phyloP scores from a whole-genome alignment of 2,797 vertebrate genomes.

The Molossus molossus region DNA sequence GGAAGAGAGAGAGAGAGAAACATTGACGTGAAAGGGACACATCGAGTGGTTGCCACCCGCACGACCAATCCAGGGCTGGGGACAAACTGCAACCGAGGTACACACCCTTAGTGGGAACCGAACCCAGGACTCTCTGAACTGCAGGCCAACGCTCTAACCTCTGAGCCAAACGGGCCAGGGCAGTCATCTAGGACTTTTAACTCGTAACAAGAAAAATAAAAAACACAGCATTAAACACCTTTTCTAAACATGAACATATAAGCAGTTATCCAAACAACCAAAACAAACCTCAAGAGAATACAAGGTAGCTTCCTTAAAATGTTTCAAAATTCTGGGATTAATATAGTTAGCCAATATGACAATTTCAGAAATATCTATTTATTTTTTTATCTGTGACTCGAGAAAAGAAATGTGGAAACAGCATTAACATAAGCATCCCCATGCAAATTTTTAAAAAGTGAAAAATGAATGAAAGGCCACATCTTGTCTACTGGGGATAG shows the following conservation, averaged over 20 bases:
- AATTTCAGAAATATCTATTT: slow-evolving; percentile 65
- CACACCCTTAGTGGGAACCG: too few species aligned
- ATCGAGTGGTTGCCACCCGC: too few species aligned
- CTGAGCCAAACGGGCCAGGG: too few species aligned
- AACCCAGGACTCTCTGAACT: too few species aligned
- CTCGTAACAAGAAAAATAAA: neutral
- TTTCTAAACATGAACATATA: slow-evolving; percentile 56
- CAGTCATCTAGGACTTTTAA: slow-evolving; percentile 37
- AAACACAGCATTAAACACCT: neutral
- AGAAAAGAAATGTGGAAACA: slow-evolving; percentile 58
- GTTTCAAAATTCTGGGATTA: slow-evolving; percentile 2
- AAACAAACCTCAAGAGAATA: neutral
- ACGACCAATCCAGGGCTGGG: too few species aligned
- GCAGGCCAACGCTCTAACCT: too few species aligned
- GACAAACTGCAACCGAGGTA: too few species aligned
- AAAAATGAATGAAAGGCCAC: slow-evolving; percentile 57
- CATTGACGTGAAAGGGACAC: too few species aligned
- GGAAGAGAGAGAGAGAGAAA: too few species aligned
- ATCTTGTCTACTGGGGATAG: slow-evolving; percentile 30
- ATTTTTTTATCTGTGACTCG: neutral
- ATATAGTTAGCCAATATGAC: neutral
- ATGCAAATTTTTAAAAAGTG: neutral
- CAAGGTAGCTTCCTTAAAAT: slow-evolving; percentile 22
- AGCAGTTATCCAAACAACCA: slow-evolving; percentile 4
- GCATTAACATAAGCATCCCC: slow-evolving; percentile 28